Evolutionary conservation across 2,797 vertebrate species (phyloP).

Genomic region (Hydrocynus forskahlii): DNA sequence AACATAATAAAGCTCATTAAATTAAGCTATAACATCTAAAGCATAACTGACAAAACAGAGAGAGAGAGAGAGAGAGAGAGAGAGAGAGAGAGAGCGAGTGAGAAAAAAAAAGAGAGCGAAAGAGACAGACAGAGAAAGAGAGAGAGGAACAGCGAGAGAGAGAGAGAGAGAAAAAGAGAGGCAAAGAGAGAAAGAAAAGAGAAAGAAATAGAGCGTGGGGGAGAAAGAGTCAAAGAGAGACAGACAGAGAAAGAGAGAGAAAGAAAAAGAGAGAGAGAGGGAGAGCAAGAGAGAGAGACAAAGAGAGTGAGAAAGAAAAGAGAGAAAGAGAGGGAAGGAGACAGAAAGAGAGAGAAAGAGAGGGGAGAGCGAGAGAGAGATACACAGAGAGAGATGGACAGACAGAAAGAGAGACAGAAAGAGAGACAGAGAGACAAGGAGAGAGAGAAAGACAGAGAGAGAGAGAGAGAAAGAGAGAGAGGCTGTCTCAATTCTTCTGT

Average conservation of each 20-base stretch:
- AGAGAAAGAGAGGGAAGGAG: conserved; percentile 5
- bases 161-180: conserved; percentile 6
- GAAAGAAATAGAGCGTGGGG: neutral
- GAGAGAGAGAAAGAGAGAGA: too few species aligned
- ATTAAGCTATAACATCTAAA: too few species aligned
- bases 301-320: conserved; percentile 16
- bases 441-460: too few species aligned
- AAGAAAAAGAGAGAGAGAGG: conserved; percentile 1
- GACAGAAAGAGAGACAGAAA: too few species aligned
- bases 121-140: neutral
- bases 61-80: conserved; percentile 44
- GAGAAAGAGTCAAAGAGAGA: neutral
- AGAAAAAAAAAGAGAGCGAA: neutral
- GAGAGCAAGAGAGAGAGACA: neutral
- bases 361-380: too few species aligned
- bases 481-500: too few species aligned
- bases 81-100: conserved; percentile 13
- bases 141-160: neutral
- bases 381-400: too few species aligned
- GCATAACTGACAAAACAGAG: conserved; percentile 32
- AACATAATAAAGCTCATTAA: too few species aligned
- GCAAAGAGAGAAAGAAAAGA: too few species aligned
- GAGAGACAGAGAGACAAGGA: too few species aligned
- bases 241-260: conserved; percentile 31
- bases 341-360: neutral